Evolutionary conservation across 2,113 vertebrate genomes (phyloP), one percentile per base, ranked within the genome.

Genomic region (Epinephelus fuscoguttatus): DNA sequence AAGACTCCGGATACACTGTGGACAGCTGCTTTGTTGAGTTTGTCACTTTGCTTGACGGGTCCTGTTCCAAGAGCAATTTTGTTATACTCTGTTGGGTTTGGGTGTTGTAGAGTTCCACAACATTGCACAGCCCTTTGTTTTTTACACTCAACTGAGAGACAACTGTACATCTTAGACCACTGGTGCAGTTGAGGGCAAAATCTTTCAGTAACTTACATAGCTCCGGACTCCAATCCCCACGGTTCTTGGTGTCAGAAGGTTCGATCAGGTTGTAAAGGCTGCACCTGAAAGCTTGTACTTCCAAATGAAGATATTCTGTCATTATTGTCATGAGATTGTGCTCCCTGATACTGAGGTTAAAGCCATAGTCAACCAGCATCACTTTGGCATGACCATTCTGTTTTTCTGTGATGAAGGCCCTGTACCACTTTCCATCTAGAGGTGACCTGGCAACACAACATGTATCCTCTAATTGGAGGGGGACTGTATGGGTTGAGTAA

Each of bases 241-340:
- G 75, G 57, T 57, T 42, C 6, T 87, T 84, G 78, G 10, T 52
- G 62, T 84, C 92, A 55, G 72, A 57, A 3, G 95, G 91, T 75
- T 95, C 91, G 57, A 92, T 88, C 33, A 94, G 74, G 40, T 93
- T 82, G 78, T 91, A 95, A 81, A 98, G 93, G 33, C 91, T 93
- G 85, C 97, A 99, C 69, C 91, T 93, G 89, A 98, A 97, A 5
- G 97, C 96, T 71, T 98, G 97, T 61, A 74, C 73, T 92, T 98
- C 96, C 59, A 98, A 91, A 71, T 72, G 9, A 25, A 95, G 57
- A 82, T 96, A 96, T 75, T 94, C 90, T 76, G 96, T 96, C 71
- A 92, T 62, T 84, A 98, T 89, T 66, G 90, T 93, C 78, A 93
- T 94, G 82, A 98, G 85, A 72, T 96, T 92, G 76, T 90, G 47